phyloP scores from a whole-genome alignment of 2,113 vertebrate species.

The Dicentrarchus labrax region DNA sequence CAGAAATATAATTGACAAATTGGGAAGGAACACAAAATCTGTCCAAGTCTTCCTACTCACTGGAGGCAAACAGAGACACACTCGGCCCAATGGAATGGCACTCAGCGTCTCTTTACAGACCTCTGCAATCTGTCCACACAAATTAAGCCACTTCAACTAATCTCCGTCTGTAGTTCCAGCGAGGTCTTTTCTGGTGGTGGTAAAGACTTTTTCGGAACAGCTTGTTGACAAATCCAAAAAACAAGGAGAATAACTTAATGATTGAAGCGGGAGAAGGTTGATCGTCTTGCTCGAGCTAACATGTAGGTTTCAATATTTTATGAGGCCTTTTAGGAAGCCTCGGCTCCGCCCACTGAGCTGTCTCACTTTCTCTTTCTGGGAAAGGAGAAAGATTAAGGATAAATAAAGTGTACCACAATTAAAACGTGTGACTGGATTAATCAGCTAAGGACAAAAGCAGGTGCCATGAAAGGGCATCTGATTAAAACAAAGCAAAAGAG shows the following conservation, averaged over 20 bases:
- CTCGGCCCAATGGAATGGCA: neutral
- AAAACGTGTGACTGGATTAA: slow-evolving; percentile 58
- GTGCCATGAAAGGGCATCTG: slow-evolving; percentile 35
- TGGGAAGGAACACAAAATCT: slow-evolving; percentile 26
- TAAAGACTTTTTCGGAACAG: neutral
- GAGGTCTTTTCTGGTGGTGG: neutral
- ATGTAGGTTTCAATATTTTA: slow-evolving; percentile 51
- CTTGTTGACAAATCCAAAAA: slow-evolving; percentile 31
- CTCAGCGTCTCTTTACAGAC: slow-evolving; percentile 16
- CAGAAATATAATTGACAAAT: slow-evolving; percentile 14
- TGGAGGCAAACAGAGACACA: neutral
- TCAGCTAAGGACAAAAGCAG: slow-evolving; percentile 40
- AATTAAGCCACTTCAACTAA: slow-evolving; percentile 31
- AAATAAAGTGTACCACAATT: slow-evolving; percentile 31
- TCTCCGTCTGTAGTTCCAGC: neutral
- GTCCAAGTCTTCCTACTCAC: slow-evolving; percentile 17
- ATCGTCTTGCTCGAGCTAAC: neutral
- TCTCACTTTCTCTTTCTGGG: neutral
- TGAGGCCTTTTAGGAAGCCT: slow-evolving; percentile 10
- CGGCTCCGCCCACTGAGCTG: neutral
- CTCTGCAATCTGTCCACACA: slow-evolving; percentile 47
- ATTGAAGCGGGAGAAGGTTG: slow-evolving; percentile 41
- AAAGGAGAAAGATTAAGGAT: slow-evolving; percentile 15
- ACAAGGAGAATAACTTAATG: neutral
- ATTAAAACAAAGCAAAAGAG: slow-evolving; percentile 49